A percentile compares a stretch with the other conserved stretches of the same genome.
Evolutionary conservation across 92 coral and sea anemone species (phyloP).

Genomic region (Palythoa grandiflora): DNA sequence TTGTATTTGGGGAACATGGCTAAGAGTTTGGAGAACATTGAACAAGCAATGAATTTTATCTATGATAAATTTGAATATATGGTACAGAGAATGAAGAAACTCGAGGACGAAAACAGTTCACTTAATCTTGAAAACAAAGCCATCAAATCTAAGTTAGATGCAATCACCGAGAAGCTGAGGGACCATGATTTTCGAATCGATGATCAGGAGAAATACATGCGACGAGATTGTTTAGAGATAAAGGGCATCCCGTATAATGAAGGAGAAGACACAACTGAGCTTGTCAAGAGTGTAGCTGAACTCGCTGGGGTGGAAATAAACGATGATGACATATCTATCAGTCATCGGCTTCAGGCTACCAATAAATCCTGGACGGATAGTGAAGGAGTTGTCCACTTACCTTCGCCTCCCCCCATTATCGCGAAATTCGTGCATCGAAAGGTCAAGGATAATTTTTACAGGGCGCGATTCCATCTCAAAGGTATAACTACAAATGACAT

Average conservation of each 20-base stretch:
- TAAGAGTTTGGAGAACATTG: neutral
- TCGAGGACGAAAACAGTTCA: too few relatives aligned
- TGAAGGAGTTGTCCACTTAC: neutral
- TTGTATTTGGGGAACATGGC: neutral
- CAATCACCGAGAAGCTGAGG: too few relatives aligned
- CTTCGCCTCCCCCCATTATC: neutral
- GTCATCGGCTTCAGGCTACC: slow-evolving; percentile 17
- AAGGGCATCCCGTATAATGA: slow-evolving; percentile 23
- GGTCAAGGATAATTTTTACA: too few relatives aligned
- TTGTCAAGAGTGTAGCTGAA: slow-evolving; percentile 11
- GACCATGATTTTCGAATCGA: too few relatives aligned
- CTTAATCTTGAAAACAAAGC: neutral
- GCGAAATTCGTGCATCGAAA: neutral
- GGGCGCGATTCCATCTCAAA: too few relatives aligned
- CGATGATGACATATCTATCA: slow-evolving; percentile 4
- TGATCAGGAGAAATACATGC: slow-evolving; percentile 4
- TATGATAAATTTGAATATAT: neutral
- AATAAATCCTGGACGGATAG: slow-evolving; percentile 11
- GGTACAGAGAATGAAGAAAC: too few relatives aligned
- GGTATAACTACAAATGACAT: too few relatives aligned
- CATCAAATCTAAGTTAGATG: neutral
- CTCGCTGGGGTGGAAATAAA: slow-evolving; percentile 12
- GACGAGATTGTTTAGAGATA: slow-evolving; percentile 17
- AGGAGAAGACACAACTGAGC: slow-evolving; percentile 21
- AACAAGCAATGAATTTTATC: neutral